Conservation (phyloP, 2,113 vertebrate genomes). For the Tragulus kanchil region DNA sequence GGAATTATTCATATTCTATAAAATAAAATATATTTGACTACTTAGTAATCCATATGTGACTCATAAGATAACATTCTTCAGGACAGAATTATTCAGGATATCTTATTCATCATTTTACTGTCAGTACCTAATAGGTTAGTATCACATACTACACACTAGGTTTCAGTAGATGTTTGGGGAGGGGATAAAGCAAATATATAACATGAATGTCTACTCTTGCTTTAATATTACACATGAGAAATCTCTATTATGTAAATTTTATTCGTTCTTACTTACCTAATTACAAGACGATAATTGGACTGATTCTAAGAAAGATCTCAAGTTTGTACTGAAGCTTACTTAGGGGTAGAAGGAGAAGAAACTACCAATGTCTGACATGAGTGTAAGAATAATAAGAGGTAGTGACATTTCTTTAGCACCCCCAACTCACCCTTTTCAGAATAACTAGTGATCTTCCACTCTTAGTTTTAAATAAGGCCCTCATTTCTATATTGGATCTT, state of each 20-base stretch:
- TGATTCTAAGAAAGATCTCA: neutral
- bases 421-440: neutral
- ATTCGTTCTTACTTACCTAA: neutral
- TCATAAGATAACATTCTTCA: neutral
- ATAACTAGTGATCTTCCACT: neutral
- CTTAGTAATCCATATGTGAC: neutral
- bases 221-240: neutral
- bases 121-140: neutral
- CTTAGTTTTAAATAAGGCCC: neutral
- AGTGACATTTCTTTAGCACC: neutral
- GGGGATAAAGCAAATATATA: neutral
- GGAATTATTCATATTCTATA: neutral
- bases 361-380: neutral
- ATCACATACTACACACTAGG: neutral
- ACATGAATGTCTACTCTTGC: neutral
- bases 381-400: neutral
- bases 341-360: neutral
- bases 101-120: neutral
- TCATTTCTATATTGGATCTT: neutral
- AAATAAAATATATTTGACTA: constrained; percentile 26
- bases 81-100: neutral
- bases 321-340: neutral
- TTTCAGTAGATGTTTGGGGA: neutral
- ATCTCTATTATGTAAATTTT: neutral
- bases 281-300: neutral